Evolutionary conservation across 2,113 vertebrate species (phyloP), one percentile per base, ranked within the genome.

Genomic region (Xenus cinereus): DNA sequence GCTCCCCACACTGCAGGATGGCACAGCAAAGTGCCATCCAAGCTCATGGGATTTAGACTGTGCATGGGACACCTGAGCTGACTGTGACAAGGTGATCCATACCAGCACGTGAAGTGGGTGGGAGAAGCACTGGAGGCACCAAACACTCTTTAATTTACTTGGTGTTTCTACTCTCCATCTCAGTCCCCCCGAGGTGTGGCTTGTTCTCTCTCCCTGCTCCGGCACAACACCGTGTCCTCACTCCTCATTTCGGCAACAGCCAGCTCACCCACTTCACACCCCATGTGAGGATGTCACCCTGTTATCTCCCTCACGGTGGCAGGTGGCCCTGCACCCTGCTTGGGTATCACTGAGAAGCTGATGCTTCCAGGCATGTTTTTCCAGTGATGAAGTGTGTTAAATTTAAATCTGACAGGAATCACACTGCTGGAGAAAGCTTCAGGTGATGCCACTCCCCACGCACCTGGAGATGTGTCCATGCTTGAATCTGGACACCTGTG

Each of bases 271-370:
- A 5, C 33, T 64, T 67, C 32, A 7, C 28, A 53, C 4, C 4
- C 45, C 23, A 26, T 0, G 2, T 1, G 5, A 14, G 56, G 46
- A 72, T 0, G 11, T 45, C 60, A 75, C 37, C 51, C 45, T 39
- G 6, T n/a, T 27, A 48, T 33, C 35, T 78, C 51, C 37, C 53
- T 41, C 0, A 2, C 18, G 35, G 20, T n/a, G 59, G 19, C 87
- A 82, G 28, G 32, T 48, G 13, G 33, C 64, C 32, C 59, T 56
- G 41, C 0, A 14, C 13, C 57, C 54, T 66, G 24, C 26, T 48
- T 0, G 0, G 27, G 18, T 28, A 18, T 66, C 48, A n/a, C 11
- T 0, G 4, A 32, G 35, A 64, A 37, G 41, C 26, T 69, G 72
- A 28, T 16, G 9, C 33, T 68, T 63, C 43, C 26, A 17, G 30